phyloP scores from a whole-genome alignment of 2,888 invertebrate genomes.

The Amorpha juglandis region DNA sequence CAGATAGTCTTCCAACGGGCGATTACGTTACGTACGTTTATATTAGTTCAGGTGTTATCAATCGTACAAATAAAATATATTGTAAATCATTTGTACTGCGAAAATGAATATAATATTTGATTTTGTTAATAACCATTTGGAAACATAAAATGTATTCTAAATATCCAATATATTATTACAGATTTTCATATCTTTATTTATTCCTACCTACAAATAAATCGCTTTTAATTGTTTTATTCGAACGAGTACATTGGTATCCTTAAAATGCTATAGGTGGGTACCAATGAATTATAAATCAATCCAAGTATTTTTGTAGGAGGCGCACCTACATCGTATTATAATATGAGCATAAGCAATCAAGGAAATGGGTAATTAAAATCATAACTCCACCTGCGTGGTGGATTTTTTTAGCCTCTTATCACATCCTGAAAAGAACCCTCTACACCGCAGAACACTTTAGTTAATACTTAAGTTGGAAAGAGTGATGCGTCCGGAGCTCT shows the following conservation, averaged over 20 bases:
- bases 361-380: neutral
- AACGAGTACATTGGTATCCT: no score
- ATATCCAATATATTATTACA: no score
- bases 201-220: no score
- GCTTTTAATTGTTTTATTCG: no score
- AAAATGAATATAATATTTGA: no score
- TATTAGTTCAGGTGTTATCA: neutral
- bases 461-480: conserved; percentile 18
- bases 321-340: neutral
- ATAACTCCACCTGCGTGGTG: neutral
- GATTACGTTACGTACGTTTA: neutral
- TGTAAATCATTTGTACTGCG: neutral
- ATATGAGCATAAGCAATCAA: neutral
- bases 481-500: conserved; percentile 37
- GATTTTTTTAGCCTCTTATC: neutral
- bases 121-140: no score
- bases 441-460: conserved; percentile 30
- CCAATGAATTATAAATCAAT: no score
- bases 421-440: conserved; percentile 34
- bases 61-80: neutral
- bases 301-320: neutral
- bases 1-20: neutral
- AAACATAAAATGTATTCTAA: no score
- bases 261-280: no score
- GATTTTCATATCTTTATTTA: no score